Evolutionary conservation across 2,888 invertebrate species (phyloP).

Genomic region (Petrolisthes manimaculis): DNA sequence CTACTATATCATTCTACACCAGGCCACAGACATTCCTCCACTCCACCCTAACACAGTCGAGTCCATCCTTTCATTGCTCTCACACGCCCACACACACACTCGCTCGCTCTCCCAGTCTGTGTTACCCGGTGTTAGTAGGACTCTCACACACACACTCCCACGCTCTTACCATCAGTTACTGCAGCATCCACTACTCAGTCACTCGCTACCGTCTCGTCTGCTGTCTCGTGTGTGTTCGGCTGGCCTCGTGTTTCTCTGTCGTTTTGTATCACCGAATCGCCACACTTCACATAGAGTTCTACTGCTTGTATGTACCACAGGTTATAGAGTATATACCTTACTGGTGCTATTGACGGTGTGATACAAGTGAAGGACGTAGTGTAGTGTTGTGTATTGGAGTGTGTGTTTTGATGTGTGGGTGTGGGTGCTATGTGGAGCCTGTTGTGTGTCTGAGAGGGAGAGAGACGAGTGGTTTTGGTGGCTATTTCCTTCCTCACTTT

Average conservation of each 20-base stretch:
- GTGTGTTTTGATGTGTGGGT: not conserved
- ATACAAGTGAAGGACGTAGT: not conserved
- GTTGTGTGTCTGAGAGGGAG: not conserved
- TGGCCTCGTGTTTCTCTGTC: not conserved
- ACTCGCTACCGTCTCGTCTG: conserved; percentile 29
- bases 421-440: not conserved
- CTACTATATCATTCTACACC: too few relatives aligned
- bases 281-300: not conserved
- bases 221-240: conserved; percentile 1
- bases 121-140: not conserved
- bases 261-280: not conserved
- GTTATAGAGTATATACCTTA: too few relatives aligned
- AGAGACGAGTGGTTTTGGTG: too few relatives aligned
- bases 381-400: not conserved
- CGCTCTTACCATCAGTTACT: conserved; percentile 20
- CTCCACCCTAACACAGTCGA: not conserved
- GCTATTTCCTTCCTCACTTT: too few relatives aligned
- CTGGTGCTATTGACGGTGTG: not conserved
- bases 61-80: not conserved
- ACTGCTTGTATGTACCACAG: too few relatives aligned
- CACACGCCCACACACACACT: not conserved
- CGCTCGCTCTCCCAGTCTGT: not conserved
- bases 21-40: too few relatives aligned
- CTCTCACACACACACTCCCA: conserved; percentile 33
- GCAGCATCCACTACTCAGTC: conserved; percentile 34